Evolutionary conservation across 2,797 vertebrate genomes (phyloP).

Genomic region (Mastacembelus armatus): DNA sequence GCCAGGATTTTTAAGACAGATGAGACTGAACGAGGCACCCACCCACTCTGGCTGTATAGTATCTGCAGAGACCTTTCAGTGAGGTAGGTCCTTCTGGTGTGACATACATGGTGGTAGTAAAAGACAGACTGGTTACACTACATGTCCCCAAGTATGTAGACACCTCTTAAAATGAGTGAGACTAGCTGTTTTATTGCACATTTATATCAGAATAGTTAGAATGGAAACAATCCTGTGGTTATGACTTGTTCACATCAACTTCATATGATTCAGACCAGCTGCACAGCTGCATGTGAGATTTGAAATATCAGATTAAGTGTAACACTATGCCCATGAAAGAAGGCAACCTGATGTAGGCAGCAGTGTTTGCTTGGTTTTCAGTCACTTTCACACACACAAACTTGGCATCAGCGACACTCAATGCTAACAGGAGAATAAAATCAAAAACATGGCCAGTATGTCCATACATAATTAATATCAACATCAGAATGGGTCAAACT

Average conservation of each 20-base stretch:
- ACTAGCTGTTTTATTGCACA: neutral
- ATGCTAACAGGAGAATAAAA: too few species aligned
- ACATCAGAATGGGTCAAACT: neutral
- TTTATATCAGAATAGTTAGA: neutral
- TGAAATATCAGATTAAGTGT: too few species aligned
- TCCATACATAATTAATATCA: neutral
- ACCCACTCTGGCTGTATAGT: slow-evolving; percentile 9
- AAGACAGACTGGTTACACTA: neutral
- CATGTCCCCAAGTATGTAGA: too few species aligned
- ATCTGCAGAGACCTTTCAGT: neutral
- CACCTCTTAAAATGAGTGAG: neutral
- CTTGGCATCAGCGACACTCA: too few species aligned
- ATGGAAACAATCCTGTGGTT: neutral
- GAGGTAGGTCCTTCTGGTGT: neutral
- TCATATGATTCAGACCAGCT: too few species aligned
- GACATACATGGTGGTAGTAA: neutral
- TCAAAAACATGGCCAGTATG: neutral
- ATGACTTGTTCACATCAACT: too few species aligned
- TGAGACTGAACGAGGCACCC: slow-evolving; percentile 5
- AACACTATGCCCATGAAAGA: too few species aligned
- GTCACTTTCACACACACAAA: neutral
- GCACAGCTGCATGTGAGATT: too few species aligned
- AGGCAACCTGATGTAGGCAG: too few species aligned
- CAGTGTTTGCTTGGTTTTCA: neutral
- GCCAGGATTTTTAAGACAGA: slow-evolving; percentile 14